A percentile compares a stretch with the other conserved stretches of the same genome.
Evolutionary conservation across 2,113 vertebrate genomes (phyloP).

Genomic region (Kryptolebias marmoratus): DNA sequence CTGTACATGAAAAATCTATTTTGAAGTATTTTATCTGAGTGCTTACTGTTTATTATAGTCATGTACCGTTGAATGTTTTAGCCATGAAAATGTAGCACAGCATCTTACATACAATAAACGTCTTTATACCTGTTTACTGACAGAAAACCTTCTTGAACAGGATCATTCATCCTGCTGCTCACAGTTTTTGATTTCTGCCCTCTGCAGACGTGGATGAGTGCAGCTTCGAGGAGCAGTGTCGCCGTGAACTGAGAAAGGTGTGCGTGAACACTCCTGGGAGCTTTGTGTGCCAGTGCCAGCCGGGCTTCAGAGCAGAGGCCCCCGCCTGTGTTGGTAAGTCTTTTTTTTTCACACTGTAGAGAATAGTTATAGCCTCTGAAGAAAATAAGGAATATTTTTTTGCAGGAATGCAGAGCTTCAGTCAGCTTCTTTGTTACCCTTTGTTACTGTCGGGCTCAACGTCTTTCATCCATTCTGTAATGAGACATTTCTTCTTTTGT

Average conservation of each 20-base stretch:
- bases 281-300: slow-evolving; percentile 78
- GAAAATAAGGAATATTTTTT: slow-evolving; percentile 9
- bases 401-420: slow-evolving; percentile 4
- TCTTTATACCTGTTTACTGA: not conserved
- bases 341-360: not conserved
- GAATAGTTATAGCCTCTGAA: not conserved
- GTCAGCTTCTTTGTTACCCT: slow-evolving; percentile 28
- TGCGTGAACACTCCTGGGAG: slow-evolving; percentile 83
- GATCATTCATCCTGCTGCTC: not conserved
- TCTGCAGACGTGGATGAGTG: slow-evolving; percentile 83
- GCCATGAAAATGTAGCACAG: not conserved
- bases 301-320: slow-evolving; percentile 76
- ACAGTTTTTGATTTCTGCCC: not conserved
- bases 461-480: slow-evolving; percentile 8
- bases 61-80: not conserved
- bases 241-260: slow-evolving; percentile 77
- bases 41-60: too few relatives aligned
- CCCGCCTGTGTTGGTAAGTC: slow-evolving; percentile 76
- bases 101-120: not conserved
- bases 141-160: not conserved
- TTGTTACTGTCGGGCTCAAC: not conserved
- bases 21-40: too few relatives aligned
- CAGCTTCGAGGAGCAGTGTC: slow-evolving; percentile 79
- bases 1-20: too few relatives aligned
- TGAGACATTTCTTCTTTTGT: not conserved